These are phyloP conservation scores for Neuroterus valhalla DNA, from an alignment of 1,140 invertebrate genomes.

Conservation along the genomic window DNA sequence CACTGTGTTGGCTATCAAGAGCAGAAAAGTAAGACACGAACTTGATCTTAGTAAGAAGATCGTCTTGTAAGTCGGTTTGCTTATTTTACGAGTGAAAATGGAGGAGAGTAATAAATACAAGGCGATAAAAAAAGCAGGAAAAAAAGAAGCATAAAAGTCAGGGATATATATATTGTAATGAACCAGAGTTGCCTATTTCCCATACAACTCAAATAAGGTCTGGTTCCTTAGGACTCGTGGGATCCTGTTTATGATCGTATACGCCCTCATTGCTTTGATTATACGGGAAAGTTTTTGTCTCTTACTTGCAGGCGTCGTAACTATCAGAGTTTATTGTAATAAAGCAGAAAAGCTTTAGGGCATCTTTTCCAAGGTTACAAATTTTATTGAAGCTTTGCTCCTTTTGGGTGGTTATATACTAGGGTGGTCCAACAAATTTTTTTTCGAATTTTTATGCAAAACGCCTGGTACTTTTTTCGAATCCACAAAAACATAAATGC, in stretches of 20 bases:
- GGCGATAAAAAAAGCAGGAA: background rate
- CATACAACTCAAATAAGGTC: background rate
- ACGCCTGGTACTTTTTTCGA: too few relatives aligned
- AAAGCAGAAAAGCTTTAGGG: too few relatives aligned
- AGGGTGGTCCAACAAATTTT: too few relatives aligned
- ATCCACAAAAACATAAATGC: too few relatives aligned
- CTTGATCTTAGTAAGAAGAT: background rate
- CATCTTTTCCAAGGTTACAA: too few relatives aligned
- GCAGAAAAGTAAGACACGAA: constrained; percentile 9
- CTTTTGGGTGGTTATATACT: too few relatives aligned
- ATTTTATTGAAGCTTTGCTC: too few relatives aligned
- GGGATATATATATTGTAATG: background rate
- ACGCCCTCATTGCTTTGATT: background rate
- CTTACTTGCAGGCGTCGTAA: background rate
- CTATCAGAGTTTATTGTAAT: background rate
- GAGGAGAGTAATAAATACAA: background rate
- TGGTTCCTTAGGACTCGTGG: background rate
- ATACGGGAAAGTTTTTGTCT: too few relatives aligned
- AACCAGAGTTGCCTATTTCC: background rate
- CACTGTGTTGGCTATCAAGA: constrained; percentile 1
- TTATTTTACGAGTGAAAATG: background rate
- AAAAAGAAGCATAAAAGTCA: background rate
- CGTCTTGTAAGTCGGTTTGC: background rate
- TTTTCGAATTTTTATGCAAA: too few relatives aligned
- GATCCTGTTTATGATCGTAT: background rate